Evolutionary conservation across 2,888 invertebrate genomes (phyloP), one percentile per base, ranked within the genome.

Genomic region (Ischnura elegans): DNA sequence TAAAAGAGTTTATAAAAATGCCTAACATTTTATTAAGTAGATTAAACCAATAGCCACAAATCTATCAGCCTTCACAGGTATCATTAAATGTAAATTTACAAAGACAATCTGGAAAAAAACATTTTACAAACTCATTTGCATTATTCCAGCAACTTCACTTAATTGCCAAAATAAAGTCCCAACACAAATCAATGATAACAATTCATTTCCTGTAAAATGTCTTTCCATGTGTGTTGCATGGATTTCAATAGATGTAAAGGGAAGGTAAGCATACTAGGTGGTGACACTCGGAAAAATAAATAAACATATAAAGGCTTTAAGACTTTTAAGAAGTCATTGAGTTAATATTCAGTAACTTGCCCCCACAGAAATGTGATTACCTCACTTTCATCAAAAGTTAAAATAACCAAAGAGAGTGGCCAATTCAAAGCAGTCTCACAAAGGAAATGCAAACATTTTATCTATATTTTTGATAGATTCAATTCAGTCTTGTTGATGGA

Each of bases 401-500:
- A 76, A 36, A 8, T 13, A 5, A 76, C 29, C 76, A 76, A n/a
- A 36, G 36, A n/a, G 29, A 36, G 29, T 36, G 36, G 29, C 16
- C 36, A 36, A 76, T 36, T 76, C 29, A 76, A 36, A 36, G 76
- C 36, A 76, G 16, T 13, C 29, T 36, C 76, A 76, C 76, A 76
- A 76, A 76, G 29, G 36, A 76, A 76, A 76, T 36, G 36, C 76
- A 76, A n/a, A 36, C 76, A 36, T 36, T 76, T 76, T n/a, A 76
- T 36, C 29, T 25, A 76, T 25, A 13, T 36, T 36, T 36, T 76
- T 36, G 36, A 76, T 36, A 36, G 29, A 76, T 51, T 51, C 36
- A 36, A 76, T 76, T 76, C 76, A 76, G 76, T 76, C 76, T 76
- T 76, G 36, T 76, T 36, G 76, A 76, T 29, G 76, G 76, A 76